phyloP scores from a whole-genome alignment of 2,888 invertebrate genomes.

The Rhaphigaster nebulosa region DNA sequence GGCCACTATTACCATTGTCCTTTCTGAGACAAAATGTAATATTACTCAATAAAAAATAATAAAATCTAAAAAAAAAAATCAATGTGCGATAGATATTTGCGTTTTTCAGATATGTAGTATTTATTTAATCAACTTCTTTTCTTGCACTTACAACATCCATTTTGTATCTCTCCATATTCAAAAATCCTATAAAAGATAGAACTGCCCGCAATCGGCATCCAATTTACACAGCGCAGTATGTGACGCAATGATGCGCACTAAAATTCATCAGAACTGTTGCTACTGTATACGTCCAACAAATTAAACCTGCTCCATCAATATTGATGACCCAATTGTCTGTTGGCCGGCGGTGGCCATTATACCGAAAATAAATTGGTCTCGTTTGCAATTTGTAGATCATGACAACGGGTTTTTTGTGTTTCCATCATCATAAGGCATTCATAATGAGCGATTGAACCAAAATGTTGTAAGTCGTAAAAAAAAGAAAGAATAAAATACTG shows the following conservation, averaged over 20 bases:
- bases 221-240: background rate
- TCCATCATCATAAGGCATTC: background rate
- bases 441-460: background rate
- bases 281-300: background rate
- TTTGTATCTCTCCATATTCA: background rate
- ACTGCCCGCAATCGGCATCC: background rate
- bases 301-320: conserved; percentile 3
- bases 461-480: background rate
- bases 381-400: background rate
- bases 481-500: too few relatives aligned
- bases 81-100: too few relatives aligned
- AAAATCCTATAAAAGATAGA: background rate
- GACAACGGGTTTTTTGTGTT: background rate
- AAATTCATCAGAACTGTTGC: conserved; percentile 3
- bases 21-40: too few relatives aligned
- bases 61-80: too few relatives aligned
- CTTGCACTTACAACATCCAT: too few relatives aligned
- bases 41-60: too few relatives aligned
- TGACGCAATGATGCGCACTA: background rate
- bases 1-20: too few relatives aligned
- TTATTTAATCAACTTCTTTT: too few relatives aligned
- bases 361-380: background rate
- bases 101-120: too few relatives aligned
- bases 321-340: background rate
- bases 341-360: background rate